Base-by-base conservation (phyloP, 2,888 invertebrate genomes). In the Morpho deidamia region DNA sequence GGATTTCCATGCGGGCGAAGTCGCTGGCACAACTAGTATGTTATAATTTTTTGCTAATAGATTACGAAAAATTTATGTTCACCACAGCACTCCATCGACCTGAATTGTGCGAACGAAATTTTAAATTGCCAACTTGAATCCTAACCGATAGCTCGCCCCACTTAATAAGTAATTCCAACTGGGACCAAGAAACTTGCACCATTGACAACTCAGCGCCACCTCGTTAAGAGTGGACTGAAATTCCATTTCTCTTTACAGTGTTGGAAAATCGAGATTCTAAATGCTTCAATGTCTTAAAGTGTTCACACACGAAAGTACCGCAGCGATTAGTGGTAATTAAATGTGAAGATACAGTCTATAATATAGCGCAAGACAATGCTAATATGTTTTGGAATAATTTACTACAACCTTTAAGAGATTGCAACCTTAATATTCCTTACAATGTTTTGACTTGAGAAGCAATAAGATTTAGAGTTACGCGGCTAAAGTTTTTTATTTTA, bases 191-290 rank as follows among this genome's bases (percentile, higher is more conserved):
- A 59, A 59, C 53, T 59, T 61, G 56, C 50, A 54, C 52, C 52
- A 47, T 54, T 54, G 57, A 51, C 57, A 57, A 57, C 54, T 57
- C 54, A 59, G 55, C 51, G 55, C 51, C 53, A 47, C 56, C 58
- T 60, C 56, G 61, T 62, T 62, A 60, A 49, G 48, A 57, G 46
- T 50, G 53, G 45, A 33, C 49, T 46, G 43, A 54, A 60, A 60
- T 58, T 60, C 51, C 45, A 54, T 55, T 58, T 51, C 55, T 56
- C 57, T 50, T 49, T 42, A n/a, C 53, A 57, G 55, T 62, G 60
- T 60, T 55, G 58, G 60, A 58, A 55, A 60, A 59, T 62, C 55
- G 55, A 54, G 57, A 55, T 60, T 62, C 57, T 57, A 55, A 58
- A 58, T 44, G 55, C 47, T 56, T 58, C 49, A 44, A 42, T 34